Evolutionary conservation across 2,888 invertebrate genomes (phyloP), one percentile per base, ranked within the genome.

Genomic region (Coelopa pilipes): DNA sequence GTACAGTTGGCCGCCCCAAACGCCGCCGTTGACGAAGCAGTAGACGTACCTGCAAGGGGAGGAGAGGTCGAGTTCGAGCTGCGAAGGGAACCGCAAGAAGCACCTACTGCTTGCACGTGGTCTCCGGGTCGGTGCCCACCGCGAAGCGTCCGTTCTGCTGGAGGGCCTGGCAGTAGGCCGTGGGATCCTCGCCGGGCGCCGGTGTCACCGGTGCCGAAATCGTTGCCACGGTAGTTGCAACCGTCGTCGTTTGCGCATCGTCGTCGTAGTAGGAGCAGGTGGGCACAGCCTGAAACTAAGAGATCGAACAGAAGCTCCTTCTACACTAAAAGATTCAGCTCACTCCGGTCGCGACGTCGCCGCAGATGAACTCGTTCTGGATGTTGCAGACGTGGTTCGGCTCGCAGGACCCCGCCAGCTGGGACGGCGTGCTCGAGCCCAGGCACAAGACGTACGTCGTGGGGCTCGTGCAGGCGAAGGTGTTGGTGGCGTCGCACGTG

Each of bases 391-490:
- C 82, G 68, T 80, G 79, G 60, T 77, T 79, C 4, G 73, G n/a
- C 21, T 73, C 77, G 78, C 84, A 85, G 49, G 57, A 79, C 21
- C 81, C 82, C 10, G 19, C 53, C 5, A 81, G 78, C 12, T 72
- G 49, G 5, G 80, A 79, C 0, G 79, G 78, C 34, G 72, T 74
- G 10, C 60, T 62, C 7, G 78, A 78, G 46, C 85, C 84, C 70
- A 83, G 76, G 65, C 84, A 85, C 15, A 85, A 78, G 0, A 83
- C 80, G 59, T 81, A 85, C 11, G 77, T 81, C 49, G 59, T 75
- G 13, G 77, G 74, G 5, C 81, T 79, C 3, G 82, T 85, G 74
- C 84, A 85, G 70, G 84, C 84, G 59, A 85, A 85, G 0, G 80
- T 81, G 1, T 69, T 47, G 19, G 59, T 80, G 0, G 68, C 50